Conservation (phyloP, 2,113 vertebrate species). For the Mastomys natalensis region DNA sequence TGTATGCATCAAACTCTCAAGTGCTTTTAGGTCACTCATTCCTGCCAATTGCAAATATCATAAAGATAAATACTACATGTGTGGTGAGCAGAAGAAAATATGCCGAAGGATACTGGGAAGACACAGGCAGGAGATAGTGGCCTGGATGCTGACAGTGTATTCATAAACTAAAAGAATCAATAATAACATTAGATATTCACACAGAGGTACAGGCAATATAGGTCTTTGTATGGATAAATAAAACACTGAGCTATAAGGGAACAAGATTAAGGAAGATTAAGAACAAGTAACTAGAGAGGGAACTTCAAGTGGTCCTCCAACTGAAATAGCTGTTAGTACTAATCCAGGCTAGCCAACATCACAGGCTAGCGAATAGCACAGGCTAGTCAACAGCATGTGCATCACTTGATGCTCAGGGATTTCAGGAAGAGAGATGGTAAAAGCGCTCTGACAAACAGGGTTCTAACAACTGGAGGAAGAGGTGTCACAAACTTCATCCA, state of each 20-base stretch:
- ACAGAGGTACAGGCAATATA: not conserved
- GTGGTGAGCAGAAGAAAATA: not conserved
- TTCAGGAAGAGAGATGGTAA: slow-evolving; percentile 13
- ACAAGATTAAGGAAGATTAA: slow-evolving; percentile 22
- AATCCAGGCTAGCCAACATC: not conserved
- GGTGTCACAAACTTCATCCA: not conserved
- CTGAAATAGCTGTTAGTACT: not conserved
- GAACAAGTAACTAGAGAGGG: not conserved
- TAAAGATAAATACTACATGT: not conserved
- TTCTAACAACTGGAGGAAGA: not conserved
- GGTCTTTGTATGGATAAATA: slow-evolving; percentile 6
- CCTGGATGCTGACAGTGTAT: not conserved
- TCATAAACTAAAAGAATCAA: slow-evolving; percentile 8
- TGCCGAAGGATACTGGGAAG: not conserved
- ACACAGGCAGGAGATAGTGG: not conserved
- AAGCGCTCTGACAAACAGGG: not conserved
- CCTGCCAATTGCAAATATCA: not conserved
- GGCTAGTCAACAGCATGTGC: not conserved
- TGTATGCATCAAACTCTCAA: slow-evolving; percentile 23
- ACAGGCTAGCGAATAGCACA: too few relatives aligned
- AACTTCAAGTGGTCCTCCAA: slow-evolving; percentile 37
- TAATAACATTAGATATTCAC: not conserved
- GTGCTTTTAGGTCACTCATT: not conserved
- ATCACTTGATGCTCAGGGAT: not conserved
- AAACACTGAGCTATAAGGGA: slow-evolving; percentile 2